A percentile compares a stretch with the other conserved stretches of the same genome.
Evolutionary conservation across 2,797 vertebrate species (phyloP).

Genomic region (Gallinago stenura): DNA sequence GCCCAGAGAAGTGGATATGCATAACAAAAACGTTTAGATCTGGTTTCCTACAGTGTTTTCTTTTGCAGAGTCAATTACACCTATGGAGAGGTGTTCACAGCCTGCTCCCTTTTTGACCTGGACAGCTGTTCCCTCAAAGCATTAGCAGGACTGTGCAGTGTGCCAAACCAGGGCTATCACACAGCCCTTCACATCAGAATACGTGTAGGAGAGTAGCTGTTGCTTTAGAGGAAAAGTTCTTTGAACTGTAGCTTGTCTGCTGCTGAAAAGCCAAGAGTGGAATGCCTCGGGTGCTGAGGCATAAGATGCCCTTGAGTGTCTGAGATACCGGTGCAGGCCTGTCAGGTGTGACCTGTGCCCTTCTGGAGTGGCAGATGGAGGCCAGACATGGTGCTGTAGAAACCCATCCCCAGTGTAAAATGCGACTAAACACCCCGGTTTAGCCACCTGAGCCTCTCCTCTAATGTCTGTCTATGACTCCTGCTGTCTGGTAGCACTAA

Average conservation of each 20-base stretch:
- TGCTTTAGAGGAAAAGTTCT: background rate
- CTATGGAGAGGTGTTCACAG: background rate
- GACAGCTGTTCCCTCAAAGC: background rate
- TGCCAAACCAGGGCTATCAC: background rate
- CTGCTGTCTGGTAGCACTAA: background rate
- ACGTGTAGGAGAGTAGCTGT: background rate
- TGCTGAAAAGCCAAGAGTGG: background rate
- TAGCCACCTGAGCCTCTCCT: background rate
- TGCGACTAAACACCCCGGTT: background rate
- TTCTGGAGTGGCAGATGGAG: background rate
- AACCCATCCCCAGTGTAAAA: background rate
- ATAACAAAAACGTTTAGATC: background rate
- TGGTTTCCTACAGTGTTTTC: background rate
- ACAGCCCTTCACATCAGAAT: background rate
- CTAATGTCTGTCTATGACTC: background rate
- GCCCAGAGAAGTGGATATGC: background rate
- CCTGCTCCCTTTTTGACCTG: background rate
- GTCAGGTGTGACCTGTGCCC: background rate
- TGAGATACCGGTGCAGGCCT: background rate
- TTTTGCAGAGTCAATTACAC: background rate
- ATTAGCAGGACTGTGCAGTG: no score
- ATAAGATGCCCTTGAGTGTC: background rate
- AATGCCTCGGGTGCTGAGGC: accelerated
- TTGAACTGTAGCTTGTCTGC: background rate
- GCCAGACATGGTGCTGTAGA: background rate